Percentiles rank a stretch among this genome's conserved stretches.
phyloP scores from a whole-genome alignment of 2,888 invertebrate genomes.

The Phlogophora meticulosa region DNA sequence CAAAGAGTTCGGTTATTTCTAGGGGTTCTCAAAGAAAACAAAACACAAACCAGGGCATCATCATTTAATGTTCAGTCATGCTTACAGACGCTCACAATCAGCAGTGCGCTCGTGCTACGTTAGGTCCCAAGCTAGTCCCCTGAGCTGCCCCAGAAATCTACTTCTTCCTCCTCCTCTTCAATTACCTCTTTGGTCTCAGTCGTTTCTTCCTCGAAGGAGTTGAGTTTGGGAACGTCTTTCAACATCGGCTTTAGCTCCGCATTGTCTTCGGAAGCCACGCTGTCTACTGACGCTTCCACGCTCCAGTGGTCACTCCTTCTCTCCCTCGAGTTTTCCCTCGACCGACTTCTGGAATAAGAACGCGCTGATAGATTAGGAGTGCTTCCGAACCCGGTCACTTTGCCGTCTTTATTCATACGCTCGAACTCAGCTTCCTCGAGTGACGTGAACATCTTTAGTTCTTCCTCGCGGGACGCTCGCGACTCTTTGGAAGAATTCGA shows the following conservation, averaged over 20 bases:
- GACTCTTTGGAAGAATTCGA: constrained; percentile 92
- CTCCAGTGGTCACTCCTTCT: constrained; percentile 80
- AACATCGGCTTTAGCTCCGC: constrained; percentile 71
- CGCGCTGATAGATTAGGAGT: constrained; percentile 88
- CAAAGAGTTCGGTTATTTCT: constrained; percentile 67
- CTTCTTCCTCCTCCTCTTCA: constrained; percentile 80
- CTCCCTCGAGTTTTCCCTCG: constrained; percentile 87
- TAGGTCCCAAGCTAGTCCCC: constrained; percentile 80
- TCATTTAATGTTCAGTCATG: constrained; percentile 89
- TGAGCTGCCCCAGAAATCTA: constrained; percentile 86
- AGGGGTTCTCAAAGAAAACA: constrained; percentile 73
- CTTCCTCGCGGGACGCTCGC: constrained; percentile 92
- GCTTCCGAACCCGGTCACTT: constrained; percentile 79
- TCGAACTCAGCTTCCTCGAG: constrained; percentile 92
- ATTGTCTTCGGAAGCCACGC: constrained; percentile 70
- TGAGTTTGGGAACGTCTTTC: constrained; percentile 81
- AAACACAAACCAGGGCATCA: constrained; percentile 83
- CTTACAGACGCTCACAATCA: constrained; percentile 80
- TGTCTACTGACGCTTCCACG: constrained; percentile 77
- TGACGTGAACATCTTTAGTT: constrained; percentile 92
- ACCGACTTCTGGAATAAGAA: constrained; percentile 91
- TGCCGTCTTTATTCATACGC: constrained; percentile 78
- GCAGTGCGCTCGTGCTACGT: constrained; percentile 80
- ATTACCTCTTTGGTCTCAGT: constrained; percentile 85
- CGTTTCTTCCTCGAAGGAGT: constrained; percentile 86